These are phyloP conservation scores for Urocolius indicus DNA, from an alignment of 2,113 vertebrate genomes.

Conservation along the genomic window DNA sequence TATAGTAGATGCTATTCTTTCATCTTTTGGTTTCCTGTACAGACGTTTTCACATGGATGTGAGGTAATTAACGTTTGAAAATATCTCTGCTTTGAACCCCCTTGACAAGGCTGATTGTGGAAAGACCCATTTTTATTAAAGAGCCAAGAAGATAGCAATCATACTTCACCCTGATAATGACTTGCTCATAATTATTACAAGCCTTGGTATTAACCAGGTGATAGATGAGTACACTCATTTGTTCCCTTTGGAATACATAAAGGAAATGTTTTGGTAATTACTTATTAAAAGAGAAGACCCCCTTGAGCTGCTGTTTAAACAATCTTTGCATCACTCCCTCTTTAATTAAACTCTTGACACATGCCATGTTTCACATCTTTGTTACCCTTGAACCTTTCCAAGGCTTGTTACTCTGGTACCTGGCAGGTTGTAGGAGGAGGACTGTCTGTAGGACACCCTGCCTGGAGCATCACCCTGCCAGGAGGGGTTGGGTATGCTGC, in stretches of 20 bases:
- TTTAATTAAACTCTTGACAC: conserved; percentile 14
- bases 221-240: neutral
- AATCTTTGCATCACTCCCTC: neutral
- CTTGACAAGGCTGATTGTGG: neutral
- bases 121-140: neutral
- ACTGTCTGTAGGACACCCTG: no score
- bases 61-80: neutral
- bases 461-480: neutral
- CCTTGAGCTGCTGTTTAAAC: neutral
- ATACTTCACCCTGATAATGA: neutral
- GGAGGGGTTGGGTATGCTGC: rapidly evolving
- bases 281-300: neutral
- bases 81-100: neutral
- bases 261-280: neutral
- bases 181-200: neutral
- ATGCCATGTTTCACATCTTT: neutral
- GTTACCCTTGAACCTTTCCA: neutral
- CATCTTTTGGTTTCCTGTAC: neutral
- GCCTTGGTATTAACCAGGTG: neutral
- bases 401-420: neutral
- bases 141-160: neutral
- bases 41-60: neutral
- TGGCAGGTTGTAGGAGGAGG: no score
- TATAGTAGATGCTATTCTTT: neutral
- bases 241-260: neutral